Percentiles rank a stretch among this genome's conserved stretches.
phyloP scores from a whole-genome alignment of 1,140 invertebrate species.

The Charaxes varanes region DNA sequence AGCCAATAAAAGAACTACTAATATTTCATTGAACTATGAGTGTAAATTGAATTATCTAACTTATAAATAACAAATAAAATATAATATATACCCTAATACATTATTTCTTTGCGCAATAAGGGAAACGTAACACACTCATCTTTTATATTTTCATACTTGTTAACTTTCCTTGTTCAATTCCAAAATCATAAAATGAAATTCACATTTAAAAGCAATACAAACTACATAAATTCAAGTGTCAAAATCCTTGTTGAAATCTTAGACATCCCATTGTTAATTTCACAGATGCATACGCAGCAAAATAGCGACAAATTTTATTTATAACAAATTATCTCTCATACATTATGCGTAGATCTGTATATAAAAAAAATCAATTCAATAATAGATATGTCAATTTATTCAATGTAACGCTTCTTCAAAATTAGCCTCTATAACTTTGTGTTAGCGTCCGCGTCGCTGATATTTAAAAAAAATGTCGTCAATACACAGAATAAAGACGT shows the following conservation, averaged over 20 bases:
- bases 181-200: no score
- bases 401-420: conserved; percentile 8
- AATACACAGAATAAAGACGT: conserved; percentile 43
- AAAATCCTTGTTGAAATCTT: conserved; percentile 9
- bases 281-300: conserved; percentile 19
- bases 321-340: conserved; percentile 36
- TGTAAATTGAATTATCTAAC: no score
- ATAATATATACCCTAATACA: no score
- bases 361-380: conserved; percentile 17
- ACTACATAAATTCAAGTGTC: conserved; percentile 13
- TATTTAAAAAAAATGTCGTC: conserved; percentile 19
- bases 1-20: no score
- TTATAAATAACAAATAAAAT: no score
- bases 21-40: no score
- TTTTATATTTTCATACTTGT: no score
- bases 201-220: conserved; percentile 13
- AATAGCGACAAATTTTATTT: conserved; percentile 38
- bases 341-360: conserved; percentile 5
- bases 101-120: no score
- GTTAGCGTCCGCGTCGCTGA: conserved; percentile 16
- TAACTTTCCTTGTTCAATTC: no score
- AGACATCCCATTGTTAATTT: conserved; percentile 17
- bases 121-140: no score
- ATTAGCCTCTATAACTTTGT: conserved; percentile 10
- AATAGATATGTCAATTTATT: conserved; percentile 17